phyloP scores from a whole-genome alignment of 2,797 vertebrate genomes.

The Argentina silus region DNA sequence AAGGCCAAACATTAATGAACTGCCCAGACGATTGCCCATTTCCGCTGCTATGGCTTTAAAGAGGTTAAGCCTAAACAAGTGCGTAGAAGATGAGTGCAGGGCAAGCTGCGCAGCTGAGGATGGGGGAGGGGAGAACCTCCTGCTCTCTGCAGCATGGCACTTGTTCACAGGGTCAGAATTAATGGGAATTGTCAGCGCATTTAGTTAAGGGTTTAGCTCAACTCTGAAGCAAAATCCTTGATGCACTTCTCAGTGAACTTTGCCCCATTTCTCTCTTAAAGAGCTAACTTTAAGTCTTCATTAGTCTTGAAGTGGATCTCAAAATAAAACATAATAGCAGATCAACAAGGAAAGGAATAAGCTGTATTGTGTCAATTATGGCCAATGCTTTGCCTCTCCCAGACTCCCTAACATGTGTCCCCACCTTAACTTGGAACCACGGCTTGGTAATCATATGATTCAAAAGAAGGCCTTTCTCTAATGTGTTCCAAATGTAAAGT shows the following conservation, averaged over 20 bases:
- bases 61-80: conserved; percentile 24
- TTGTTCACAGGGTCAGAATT: conserved; percentile 38
- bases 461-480: no score
- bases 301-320: not conserved
- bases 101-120: conserved; percentile 45
- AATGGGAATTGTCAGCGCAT: conserved; percentile 39
- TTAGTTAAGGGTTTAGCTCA: conserved; percentile 37
- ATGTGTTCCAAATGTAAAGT: no score
- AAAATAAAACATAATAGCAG: not conserved
- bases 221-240: conserved; percentile 7
- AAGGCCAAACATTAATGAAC: not conserved
- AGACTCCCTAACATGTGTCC: no score
- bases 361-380: no score
- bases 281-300: not conserved
- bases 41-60: conserved; percentile 13
- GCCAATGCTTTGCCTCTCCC: no score
- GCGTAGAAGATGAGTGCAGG: conserved; percentile 29
- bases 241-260: conserved; percentile 29
- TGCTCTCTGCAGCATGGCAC: conserved; percentile 10
- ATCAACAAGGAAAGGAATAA: no score
- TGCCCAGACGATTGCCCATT: not conserved
- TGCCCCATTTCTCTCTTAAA: conserved; percentile 26
- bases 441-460: no score
- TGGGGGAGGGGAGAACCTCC: conserved; percentile 38
- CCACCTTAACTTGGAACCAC: no score